These are phyloP conservation scores for Lutjanus argentimaculatus DNA, from an alignment of 2,797 vertebrate genomes.

Conservation along the genomic window DNA sequence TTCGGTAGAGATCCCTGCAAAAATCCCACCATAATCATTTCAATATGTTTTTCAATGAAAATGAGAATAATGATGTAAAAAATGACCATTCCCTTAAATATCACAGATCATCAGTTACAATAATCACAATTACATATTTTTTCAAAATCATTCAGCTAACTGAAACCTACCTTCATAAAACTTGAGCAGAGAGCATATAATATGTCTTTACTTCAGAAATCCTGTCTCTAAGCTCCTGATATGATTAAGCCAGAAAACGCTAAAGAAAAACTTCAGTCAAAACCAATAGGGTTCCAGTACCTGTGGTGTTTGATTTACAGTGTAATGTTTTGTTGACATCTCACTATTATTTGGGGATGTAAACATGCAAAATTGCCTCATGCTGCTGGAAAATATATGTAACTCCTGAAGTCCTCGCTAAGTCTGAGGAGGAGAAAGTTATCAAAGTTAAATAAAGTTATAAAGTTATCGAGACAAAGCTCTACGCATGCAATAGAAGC, in stretches of 20 bases:
- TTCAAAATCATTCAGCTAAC: neutral
- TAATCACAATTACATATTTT: too few species aligned
- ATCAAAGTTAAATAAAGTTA: conserved; percentile 68
- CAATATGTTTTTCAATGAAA: too few species aligned
- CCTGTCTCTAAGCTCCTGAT: conserved; percentile 45
- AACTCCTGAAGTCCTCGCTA: conserved; percentile 24
- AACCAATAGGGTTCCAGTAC: conserved; percentile 47
- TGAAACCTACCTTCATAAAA: conserved; percentile 46
- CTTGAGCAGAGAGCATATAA: conserved; percentile 49
- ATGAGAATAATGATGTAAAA: too few species aligned
- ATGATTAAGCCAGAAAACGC: conserved; percentile 47
- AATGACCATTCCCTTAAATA: too few species aligned
- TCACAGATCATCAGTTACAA: too few species aligned
- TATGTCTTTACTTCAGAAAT: conserved; percentile 53
- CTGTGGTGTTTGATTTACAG: conserved; percentile 47
- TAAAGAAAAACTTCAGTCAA: conserved; percentile 45
- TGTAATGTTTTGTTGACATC: conserved; percentile 53
- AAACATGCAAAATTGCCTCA: conserved; percentile 46
- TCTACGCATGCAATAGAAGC: conserved; percentile 35
- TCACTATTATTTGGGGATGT: conserved; percentile 47
- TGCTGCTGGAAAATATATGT: conserved; percentile 35
- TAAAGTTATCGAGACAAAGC: conserved; percentile 47
- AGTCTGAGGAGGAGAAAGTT: conserved; percentile 48
- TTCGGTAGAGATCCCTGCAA: too few species aligned
- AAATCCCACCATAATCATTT: too few species aligned